Conservation (phyloP, 1,140 invertebrate genomes). For the Pogonus chalceus region DNA sequence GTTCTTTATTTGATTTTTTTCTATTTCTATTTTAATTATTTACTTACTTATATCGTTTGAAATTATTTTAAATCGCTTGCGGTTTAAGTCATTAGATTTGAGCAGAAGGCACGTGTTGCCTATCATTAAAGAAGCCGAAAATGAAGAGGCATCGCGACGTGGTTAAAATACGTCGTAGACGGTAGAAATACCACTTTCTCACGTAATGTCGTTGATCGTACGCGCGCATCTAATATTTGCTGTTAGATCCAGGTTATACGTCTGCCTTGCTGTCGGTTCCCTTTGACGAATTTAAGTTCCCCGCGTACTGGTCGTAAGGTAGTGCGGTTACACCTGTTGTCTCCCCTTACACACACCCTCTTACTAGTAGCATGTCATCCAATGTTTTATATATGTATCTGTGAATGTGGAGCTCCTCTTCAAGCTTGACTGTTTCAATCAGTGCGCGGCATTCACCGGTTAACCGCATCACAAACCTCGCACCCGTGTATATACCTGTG, state of each 20-base stretch:
- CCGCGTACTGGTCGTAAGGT: not conserved
- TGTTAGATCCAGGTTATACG: not conserved
- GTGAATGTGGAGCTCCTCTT: not conserved
- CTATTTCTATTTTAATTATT: not conserved
- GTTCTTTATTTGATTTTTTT: not conserved
- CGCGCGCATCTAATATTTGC: not conserved
- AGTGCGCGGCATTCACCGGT: slow-evolving; percentile 1
- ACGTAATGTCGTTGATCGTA: not conserved
- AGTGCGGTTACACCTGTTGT: not conserved
- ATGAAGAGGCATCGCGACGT: too few species aligned
- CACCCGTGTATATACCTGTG: not conserved
- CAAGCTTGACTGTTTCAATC: slow-evolving; percentile 6
- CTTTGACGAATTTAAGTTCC: not conserved
- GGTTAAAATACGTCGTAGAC: too few species aligned
- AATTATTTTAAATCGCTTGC: too few species aligned
- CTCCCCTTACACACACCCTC: not conserved
- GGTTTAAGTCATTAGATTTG: too few species aligned
- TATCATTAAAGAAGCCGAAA: too few species aligned
- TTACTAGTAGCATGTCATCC: not conserved
- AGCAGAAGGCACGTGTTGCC: too few species aligned
- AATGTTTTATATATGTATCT: not conserved
- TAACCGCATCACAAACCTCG: not conserved
- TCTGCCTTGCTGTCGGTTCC: not conserved
- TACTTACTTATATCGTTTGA: not conserved
- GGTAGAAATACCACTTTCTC: not conserved